Conservation (phyloP, 37 sponge, comb jelly and placozoan species). For the Haliclona indistincta region DNA sequence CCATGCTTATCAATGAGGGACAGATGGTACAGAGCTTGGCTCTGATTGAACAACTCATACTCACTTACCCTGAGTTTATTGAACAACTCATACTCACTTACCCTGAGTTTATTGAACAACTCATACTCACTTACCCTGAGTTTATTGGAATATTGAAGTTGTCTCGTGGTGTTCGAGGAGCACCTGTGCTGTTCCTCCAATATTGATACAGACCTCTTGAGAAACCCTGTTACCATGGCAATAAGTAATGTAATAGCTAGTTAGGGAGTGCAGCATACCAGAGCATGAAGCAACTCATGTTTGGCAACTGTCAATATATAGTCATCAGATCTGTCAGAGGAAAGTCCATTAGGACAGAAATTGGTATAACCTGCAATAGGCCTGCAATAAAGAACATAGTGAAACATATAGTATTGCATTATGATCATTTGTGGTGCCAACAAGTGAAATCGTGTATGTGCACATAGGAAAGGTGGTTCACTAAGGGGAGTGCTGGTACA, state of each 20-base stretch:
- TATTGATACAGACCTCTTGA: conserved; percentile 33
- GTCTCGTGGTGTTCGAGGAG: conserved; percentile 36
- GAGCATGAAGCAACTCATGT: conserved; percentile 71
- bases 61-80: neutral
- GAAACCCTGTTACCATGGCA: conserved; percentile 6
- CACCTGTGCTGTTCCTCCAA: conserved; percentile 27
- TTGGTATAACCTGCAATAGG: conserved; percentile 60
- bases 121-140: no score
- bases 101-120: neutral
- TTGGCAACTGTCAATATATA: conserved; percentile 2
- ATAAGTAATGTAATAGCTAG: neutral
- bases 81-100: neutral
- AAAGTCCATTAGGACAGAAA: conserved; percentile 37
- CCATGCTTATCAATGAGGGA: no score
- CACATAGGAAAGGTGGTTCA: no score
- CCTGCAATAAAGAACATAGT: conserved; percentile 12
- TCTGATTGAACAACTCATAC: no score
- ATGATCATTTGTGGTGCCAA: no score
- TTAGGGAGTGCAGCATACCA: conserved; percentile 21
- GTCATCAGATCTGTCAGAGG: neutral
- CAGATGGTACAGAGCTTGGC: no score
- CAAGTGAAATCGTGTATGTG: no score
- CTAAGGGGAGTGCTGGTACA: no score
- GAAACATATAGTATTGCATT: no score
- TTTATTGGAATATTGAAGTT: neutral